Conservation (phyloP, 2,797 vertebrate genomes). For the Argya squamiceps region DNA sequence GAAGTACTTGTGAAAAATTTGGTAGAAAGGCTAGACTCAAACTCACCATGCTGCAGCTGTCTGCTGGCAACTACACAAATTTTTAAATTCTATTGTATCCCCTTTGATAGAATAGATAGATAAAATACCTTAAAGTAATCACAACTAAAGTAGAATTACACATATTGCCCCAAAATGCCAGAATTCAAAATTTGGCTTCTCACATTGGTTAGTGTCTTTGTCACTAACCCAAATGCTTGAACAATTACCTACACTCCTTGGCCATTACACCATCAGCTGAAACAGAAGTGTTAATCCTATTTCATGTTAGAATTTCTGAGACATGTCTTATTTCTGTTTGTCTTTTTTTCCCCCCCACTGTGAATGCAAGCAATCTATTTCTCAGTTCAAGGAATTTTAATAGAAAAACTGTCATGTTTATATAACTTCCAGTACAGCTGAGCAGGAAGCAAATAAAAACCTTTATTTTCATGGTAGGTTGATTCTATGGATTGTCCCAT, state of each 20-base stretch:
- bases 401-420: conserved; percentile 58
- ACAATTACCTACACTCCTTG: neutral
- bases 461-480: conserved; percentile 33
- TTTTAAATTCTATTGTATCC: neutral
- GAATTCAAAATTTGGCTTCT: neutral
- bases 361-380: conserved; percentile 19
- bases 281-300: neutral
- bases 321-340: neutral
- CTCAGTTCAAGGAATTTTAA: conserved; percentile 50
- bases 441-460: conserved; percentile 34
- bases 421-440: conserved; percentile 29
- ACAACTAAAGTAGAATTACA: neutral
- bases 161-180: neutral
- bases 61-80: neutral
- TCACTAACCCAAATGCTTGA: neutral
- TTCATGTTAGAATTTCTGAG: neutral
- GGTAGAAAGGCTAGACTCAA: neutral
- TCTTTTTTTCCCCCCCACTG: rapidly evolving
- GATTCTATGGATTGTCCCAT: neutral
- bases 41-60: neutral
- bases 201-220: neutral
- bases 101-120: neutral
- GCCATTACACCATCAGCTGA: neutral
- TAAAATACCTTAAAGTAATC: neutral
- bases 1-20: neutral